Conservation (phyloP, 2,113 vertebrate genomes). For the Chlamydotis undulata region DNA sequence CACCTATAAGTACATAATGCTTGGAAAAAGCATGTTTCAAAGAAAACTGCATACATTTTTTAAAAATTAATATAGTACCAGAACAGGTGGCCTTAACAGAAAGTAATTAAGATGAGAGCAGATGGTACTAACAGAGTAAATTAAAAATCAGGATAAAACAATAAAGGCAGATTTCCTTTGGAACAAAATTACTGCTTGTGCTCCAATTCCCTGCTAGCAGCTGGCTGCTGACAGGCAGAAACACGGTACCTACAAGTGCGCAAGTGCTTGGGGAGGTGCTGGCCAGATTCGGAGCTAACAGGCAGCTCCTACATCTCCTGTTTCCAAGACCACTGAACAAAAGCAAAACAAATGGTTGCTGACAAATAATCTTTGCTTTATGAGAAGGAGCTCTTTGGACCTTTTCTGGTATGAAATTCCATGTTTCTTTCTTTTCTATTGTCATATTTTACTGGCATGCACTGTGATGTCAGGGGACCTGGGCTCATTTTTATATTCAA, state of each 20-base stretch:
- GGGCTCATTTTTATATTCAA: constrained; percentile 31
- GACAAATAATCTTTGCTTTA: background rate
- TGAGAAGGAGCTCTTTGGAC: background rate
- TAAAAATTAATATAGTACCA: background rate
- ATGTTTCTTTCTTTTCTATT: background rate
- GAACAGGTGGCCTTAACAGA: background rate
- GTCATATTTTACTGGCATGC: background rate
- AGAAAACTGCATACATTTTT: background rate
- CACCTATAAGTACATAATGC: background rate
- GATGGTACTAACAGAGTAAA: constrained; percentile 1
- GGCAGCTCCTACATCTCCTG: background rate
- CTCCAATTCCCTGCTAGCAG: constrained; percentile 6
- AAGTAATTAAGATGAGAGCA: constrained; percentile 1
- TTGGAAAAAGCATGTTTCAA: background rate
- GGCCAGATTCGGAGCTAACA: background rate
- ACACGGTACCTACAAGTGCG: background rate
- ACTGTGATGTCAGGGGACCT: constrained; percentile 49
- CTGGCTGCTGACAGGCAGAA: background rate
- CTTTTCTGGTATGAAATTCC: background rate
- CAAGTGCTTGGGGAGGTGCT: background rate
- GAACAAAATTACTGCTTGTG: background rate
- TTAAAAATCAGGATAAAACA: background rate
- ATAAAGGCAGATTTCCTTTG: constrained; percentile 13
- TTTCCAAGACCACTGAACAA: background rate
- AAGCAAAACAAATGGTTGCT: background rate